Percentiles rank a stretch among this genome's conserved stretches.
Evolutionary conservation across 1,140 invertebrate genomes (phyloP).

Genomic region (Mamestra configurata): DNA sequence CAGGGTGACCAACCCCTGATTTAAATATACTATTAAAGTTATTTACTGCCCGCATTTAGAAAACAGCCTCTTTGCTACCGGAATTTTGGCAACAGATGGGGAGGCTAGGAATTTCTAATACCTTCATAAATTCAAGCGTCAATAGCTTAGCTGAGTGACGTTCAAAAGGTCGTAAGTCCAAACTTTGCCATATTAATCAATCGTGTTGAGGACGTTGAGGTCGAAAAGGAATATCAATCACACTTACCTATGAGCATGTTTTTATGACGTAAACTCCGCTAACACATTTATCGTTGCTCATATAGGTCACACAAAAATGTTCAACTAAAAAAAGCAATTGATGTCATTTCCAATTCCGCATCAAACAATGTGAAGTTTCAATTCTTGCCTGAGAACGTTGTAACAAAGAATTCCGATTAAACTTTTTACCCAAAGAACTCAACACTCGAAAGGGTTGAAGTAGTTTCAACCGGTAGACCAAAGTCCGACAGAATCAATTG

Average conservation of each 20-base stretch:
- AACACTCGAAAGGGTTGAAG: constrained; percentile 26
- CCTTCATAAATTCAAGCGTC: constrained; percentile 39
- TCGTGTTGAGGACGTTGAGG: not conserved
- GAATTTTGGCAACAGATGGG: constrained; percentile 38
- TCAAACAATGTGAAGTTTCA: constrained; percentile 11
- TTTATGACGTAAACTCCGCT: too few species aligned
- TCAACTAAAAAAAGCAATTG: not conserved
- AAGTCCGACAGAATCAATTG: constrained; percentile 25
- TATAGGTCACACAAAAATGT: too few species aligned
- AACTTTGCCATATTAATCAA: constrained; percentile 26
- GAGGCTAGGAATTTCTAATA: constrained; percentile 38
- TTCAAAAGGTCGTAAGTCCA: constrained; percentile 22
- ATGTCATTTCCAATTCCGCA: not conserved
- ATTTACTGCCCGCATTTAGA: constrained; percentile 43
- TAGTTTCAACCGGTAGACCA: not conserved
- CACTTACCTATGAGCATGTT: not conserved
- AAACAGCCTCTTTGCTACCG: constrained; percentile 13
- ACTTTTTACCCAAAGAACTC: constrained; percentile 4
- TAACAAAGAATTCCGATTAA: constrained; percentile 26
- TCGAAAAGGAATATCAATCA: constrained; percentile 22
- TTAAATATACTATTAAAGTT: constrained; percentile 50
- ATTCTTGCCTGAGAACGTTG: not conserved
- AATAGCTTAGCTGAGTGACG: constrained; percentile 34
- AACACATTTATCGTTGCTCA: too few species aligned
- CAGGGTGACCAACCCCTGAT: constrained; percentile 35